phyloP scores from a whole-genome alignment of 2,888 invertebrate genomes.

The Ceriagrion tenellum region DNA sequence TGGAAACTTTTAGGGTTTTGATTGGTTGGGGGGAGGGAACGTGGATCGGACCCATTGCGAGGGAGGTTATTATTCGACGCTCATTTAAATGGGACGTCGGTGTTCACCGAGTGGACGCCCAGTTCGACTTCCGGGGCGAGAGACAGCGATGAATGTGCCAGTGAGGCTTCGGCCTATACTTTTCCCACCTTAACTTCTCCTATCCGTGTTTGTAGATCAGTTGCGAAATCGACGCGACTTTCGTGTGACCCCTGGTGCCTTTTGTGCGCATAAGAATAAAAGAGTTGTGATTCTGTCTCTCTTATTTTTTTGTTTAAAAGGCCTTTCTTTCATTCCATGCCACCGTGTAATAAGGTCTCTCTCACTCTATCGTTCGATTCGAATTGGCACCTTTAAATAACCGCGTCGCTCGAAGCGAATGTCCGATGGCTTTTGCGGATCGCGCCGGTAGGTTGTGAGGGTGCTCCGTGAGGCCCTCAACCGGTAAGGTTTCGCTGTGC shows the following conservation, averaged over 20 bases:
- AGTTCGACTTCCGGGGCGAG: neutral
- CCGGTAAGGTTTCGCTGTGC: neutral
- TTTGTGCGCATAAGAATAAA: neutral
- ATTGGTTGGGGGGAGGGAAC: neutral
- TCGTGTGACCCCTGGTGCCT: neutral
- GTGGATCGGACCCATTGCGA: no score
- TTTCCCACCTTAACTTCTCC: neutral
- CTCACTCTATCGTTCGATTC: neutral
- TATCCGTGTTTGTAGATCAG: neutral
- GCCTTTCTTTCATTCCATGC: neutral
- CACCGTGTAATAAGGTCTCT: neutral
- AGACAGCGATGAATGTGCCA: neutral
- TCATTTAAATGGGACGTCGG: neutral
- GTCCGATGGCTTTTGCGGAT: neutral
- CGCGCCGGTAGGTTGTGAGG: neutral
- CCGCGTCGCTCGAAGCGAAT: neutral
- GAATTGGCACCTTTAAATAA: neutral
- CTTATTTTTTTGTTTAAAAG: neutral
- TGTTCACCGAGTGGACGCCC: neutral
- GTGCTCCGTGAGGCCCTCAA: neutral
- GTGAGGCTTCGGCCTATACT: neutral
- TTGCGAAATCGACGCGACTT: slow-evolving; percentile 3
- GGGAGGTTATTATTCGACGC: neutral
- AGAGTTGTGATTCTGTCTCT: neutral
- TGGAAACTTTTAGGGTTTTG: neutral